These are phyloP conservation scores for Melanotaenia pygmaea DNA, from an alignment of 2,797 vertebrate genomes.

Conservation along the genomic window DNA sequence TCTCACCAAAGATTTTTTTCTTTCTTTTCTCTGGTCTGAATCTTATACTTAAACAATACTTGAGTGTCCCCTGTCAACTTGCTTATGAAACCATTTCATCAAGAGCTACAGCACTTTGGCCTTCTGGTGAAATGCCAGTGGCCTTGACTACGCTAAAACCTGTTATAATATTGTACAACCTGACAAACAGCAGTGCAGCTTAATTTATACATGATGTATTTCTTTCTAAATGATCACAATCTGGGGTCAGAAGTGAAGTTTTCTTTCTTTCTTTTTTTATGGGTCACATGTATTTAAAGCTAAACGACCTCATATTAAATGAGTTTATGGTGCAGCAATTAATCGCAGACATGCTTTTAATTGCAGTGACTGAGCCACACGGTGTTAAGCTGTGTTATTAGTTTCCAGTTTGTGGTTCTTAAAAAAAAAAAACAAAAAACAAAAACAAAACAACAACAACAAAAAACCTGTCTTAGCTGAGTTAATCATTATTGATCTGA, in stretches of 20 bases:
- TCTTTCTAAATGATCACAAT: constrained; percentile 10
- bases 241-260: not conserved
- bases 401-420: not conserved
- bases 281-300: not conserved
- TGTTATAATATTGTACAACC: not conserved
- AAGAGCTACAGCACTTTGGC: not conserved
- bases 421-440: not conserved
- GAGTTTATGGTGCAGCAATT: not conserved
- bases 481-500: not conserved
- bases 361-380: not conserved
- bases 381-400: not conserved
- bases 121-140: not conserved
- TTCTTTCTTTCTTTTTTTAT: not conserved
- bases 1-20: not conserved
- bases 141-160: not conserved
- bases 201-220: constrained; percentile 19
- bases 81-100: not conserved
- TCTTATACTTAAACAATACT: not conserved
- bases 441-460: too few relatives aligned
- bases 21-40: not conserved
- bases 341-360: not conserved
- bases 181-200: not conserved
- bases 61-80: not conserved
- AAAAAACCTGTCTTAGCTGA: not conserved
- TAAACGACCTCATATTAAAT: not conserved